phyloP scores from a whole-genome alignment of 1,140 invertebrate genomes.

The Callitettix versicolor region DNA sequence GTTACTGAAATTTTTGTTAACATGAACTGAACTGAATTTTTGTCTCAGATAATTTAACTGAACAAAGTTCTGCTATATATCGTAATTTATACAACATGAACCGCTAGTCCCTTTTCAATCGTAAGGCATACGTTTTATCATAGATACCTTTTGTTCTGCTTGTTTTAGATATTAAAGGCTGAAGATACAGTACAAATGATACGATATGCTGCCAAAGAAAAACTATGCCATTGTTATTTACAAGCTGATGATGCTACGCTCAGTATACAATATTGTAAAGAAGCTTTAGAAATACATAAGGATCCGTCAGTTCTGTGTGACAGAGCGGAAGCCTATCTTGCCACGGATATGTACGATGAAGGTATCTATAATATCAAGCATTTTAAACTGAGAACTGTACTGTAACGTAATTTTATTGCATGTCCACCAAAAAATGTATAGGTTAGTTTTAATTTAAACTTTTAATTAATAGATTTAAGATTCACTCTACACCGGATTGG shows the following conservation, averaged over 20 bases:
- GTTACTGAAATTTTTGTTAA: too few relatives aligned
- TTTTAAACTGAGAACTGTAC: constrained; percentile 5
- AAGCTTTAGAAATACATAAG: constrained; percentile 65
- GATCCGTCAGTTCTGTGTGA: constrained; percentile 78
- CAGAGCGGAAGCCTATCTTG: constrained; percentile 82
- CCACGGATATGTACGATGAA: constrained; percentile 86
- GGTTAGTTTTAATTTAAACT: too few relatives aligned
- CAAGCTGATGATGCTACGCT: constrained; percentile 54
- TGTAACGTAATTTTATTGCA: too few relatives aligned
- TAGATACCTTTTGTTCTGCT: not conserved
- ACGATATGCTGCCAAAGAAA: constrained; percentile 57
- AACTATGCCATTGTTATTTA: constrained; percentile 62
- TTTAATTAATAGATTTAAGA: too few relatives aligned
- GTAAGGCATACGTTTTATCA: too few relatives aligned
- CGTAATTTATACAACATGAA: too few relatives aligned
- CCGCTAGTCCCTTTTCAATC: too few relatives aligned
- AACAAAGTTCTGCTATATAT: too few relatives aligned
- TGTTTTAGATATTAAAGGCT: constrained; percentile 42
- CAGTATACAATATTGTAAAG: constrained; percentile 64
- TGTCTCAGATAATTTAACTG: too few relatives aligned
- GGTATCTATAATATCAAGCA: constrained; percentile 40
- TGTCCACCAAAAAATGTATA: too few relatives aligned
- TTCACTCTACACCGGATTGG: too few relatives aligned
- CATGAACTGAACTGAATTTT: too few relatives aligned
- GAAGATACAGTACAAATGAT: constrained; percentile 65